phyloP scores from a whole-genome alignment of 2,113 vertebrate genomes.

The Tenrec ecaudatus region DNA sequence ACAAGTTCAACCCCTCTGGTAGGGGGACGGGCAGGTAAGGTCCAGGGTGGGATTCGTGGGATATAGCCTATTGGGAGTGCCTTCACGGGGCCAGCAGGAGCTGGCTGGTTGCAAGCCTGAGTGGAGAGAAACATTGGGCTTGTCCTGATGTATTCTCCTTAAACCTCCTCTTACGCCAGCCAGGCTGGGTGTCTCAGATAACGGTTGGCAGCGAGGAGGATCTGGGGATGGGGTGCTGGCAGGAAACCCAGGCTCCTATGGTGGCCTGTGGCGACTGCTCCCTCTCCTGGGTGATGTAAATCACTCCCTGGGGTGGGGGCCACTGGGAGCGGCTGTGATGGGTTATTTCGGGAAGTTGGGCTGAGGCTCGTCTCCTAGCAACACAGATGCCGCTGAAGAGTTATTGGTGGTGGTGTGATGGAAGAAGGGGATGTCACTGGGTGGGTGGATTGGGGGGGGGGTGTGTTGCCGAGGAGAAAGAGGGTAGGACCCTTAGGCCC shows the following conservation, averaged over 20 bases:
- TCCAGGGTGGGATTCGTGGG: background rate
- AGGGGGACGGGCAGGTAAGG: slow-evolving; percentile 60
- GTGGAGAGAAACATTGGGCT: slow-evolving; percentile 6
- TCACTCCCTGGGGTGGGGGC: slow-evolving; percentile 78
- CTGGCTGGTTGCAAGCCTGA: background rate
- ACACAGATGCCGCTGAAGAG: slow-evolving; percentile 68
- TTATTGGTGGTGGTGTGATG: slow-evolving; percentile 58
- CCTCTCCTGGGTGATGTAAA: slow-evolving; percentile 82
- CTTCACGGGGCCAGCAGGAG: background rate
- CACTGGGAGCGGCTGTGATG: background rate
- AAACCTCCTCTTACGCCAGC: slow-evolving; percentile 17
- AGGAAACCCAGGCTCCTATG: slow-evolving; percentile 51
- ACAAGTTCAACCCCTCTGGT: background rate
- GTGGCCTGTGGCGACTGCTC: slow-evolving; percentile 68
- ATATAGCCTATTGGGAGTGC: background rate
- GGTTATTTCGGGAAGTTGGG: slow-evolving; percentile 80
- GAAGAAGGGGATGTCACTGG: slow-evolving; percentile 41
- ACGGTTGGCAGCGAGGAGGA: slow-evolving; percentile 50
- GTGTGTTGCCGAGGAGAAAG: background rate
- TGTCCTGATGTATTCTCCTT: background rate
- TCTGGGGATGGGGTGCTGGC: slow-evolving; percentile 25
- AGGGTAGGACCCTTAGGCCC: background rate
- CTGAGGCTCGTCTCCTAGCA: slow-evolving; percentile 79
- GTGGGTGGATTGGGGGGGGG: too few species aligned
- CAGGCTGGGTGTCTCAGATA: slow-evolving; percentile 68